Evolutionary conservation across 37 sponge, comb jelly and placozoan species (phyloP).

Genomic region (Beroe forskalii): DNA sequence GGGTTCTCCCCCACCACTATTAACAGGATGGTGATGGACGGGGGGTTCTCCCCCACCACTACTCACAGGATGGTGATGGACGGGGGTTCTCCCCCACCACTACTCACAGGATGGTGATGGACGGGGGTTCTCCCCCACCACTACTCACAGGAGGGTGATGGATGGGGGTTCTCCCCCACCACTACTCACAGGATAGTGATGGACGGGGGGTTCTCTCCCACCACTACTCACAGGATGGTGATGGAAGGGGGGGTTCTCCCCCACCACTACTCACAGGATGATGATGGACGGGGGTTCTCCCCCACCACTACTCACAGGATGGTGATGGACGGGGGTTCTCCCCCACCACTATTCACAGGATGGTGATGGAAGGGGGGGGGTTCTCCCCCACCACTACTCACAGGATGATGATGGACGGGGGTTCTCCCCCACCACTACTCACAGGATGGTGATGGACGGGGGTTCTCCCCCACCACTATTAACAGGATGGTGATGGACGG

Average conservation of each 20-base stretch:
- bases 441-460: conserved; percentile 48
- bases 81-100: conserved; percentile 5
- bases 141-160: conserved; percentile 45
- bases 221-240: conserved; percentile 56
- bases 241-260: conserved; percentile 8
- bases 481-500: conserved; percentile 53
- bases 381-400: neutral
- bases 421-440: too few species aligned
- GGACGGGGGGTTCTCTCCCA: conserved; percentile 19
- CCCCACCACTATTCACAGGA: conserved; percentile 46
- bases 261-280: conserved; percentile 45
- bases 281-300: conserved; percentile 25
- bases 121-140: conserved; percentile 80
- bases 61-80: conserved; percentile 50
- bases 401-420: too few species aligned
- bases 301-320: neutral
- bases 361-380: conserved; percentile 36
- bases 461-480: conserved; percentile 2
- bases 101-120: conserved; percentile 33
- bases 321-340: conserved; percentile 72
- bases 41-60: conserved; percentile 20
- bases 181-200: conserved; percentile 51
- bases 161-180: conserved; percentile 5
- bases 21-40: conserved; percentile 47
- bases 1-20: conserved; percentile 18